Base-by-base conservation (phyloP, 2,888 invertebrate species). In the Incurvaria masculella region DNA sequence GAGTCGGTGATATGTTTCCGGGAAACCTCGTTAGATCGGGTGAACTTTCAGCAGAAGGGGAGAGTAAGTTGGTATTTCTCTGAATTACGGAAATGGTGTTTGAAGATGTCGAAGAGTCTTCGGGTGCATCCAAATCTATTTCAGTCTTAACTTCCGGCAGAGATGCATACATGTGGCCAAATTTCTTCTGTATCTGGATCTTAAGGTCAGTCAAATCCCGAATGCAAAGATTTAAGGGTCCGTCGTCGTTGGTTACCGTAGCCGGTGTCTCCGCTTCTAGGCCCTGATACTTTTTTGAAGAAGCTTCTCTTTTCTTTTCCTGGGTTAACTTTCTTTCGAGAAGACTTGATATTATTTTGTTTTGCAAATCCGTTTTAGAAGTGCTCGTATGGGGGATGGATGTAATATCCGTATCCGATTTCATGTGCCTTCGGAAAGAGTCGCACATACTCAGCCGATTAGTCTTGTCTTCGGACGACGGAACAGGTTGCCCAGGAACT, bases 151-250 rank as follows among this genome's bases (percentile, higher is more conserved):
- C 76, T 53, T 84, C 81, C 1, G 72, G 71, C 51, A 68, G 57
- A 10, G 73, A 74, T n/a, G 81, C 78, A 61, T 83, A 84, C 42
- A 84, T 81, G 60, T 85, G 83, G 0, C 83, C 84, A 52, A 83
- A 81, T 53, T 83, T 84, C 57, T 82, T 76, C 46, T 83, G 69
- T 27, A 87, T 73, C 54, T 85, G 80, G 54, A 87, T 82, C 59
- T 87, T 87, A 20, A 87, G 64, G 52, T 86, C 85, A 57, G 84
- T 85, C 44, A 86, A 78, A 61, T 93, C 93, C 46, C 91, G 76
- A 49, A 93, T 82, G 62, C 93, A 94, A 4, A 94, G 80, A 68
- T 94, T 94, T 4, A 94, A 70, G 0, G 93, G 93, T 60, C 92
- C 90, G 45, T 88, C 86, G 60, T 73, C 65, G 56, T 65, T 64